Evolutionary conservation across 2,113 vertebrate species (phyloP).

Genomic region (Amphiprion percula): DNA sequence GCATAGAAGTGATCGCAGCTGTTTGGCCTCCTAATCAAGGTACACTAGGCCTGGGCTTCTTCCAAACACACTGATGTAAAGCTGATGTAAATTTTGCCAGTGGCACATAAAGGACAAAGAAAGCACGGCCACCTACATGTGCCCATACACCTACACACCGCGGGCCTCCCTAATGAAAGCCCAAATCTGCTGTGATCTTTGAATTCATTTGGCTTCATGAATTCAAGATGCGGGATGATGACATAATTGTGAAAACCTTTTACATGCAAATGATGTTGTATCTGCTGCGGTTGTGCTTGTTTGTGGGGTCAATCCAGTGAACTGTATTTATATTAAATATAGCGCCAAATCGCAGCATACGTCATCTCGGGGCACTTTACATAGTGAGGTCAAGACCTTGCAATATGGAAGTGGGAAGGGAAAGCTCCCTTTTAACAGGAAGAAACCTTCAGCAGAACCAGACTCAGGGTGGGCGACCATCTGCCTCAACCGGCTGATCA

Average conservation of each 20-base stretch:
- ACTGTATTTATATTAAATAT: too few relatives aligned
- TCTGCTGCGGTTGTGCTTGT: constrained; percentile 21
- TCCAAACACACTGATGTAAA: constrained; percentile 73
- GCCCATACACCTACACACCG: constrained; percentile 45
- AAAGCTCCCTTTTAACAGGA: too few relatives aligned
- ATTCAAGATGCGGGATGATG: constrained; percentile 67
- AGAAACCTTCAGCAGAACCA: too few relatives aligned
- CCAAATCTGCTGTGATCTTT: constrained; percentile 56
- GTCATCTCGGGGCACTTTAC: too few relatives aligned
- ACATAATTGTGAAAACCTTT: constrained; percentile 61
- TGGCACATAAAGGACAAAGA: constrained; percentile 42
- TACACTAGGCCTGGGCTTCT: constrained; percentile 46
- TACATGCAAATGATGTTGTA: constrained; percentile 55
- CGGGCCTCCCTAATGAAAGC: constrained; percentile 50
- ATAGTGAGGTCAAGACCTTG: too few relatives aligned
- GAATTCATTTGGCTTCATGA: constrained; percentile 51
- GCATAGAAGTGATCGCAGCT: constrained; percentile 42
- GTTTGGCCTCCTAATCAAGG: constrained; percentile 58
- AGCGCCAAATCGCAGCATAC: too few relatives aligned
- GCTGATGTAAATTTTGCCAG: constrained; percentile 76
- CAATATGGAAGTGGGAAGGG: too few relatives aligned
- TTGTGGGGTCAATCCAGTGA: neutral
- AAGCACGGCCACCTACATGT: constrained; percentile 38
- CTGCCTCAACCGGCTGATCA: too few relatives aligned
- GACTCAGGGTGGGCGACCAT: too few relatives aligned